Conservation (phyloP, 2,888 invertebrate species). For the Eumerus sabulonum region DNA sequence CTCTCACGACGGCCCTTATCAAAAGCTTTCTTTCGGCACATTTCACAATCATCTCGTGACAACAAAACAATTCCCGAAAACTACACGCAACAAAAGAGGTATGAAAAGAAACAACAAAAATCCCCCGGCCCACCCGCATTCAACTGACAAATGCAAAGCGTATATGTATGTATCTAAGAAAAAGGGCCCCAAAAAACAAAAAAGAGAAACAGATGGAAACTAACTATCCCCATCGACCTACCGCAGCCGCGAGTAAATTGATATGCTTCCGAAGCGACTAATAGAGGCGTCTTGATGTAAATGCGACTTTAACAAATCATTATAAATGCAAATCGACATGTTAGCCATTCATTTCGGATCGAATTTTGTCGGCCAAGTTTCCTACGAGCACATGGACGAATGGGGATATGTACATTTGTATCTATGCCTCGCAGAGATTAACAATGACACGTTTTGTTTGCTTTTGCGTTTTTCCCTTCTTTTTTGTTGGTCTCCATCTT, state of each 20-base stretch:
- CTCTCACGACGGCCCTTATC: too few species aligned
- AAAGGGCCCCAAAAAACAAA: conserved; percentile 47
- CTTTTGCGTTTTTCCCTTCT: conserved; percentile 23
- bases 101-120: too few species aligned
- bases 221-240: conserved; percentile 55
- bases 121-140: conserved; percentile 51
- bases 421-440: conserved; percentile 55
- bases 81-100: too few species aligned
- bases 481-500: conserved; percentile 6
- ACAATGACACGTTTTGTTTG: conserved; percentile 61
- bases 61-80: too few species aligned
- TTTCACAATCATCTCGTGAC: too few species aligned
- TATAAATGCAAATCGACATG: conserved; percentile 68
- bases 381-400: conserved; percentile 11
- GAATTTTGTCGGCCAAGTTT: conserved; percentile 24
- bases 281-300: conserved; percentile 68
- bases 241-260: conserved; percentile 59
- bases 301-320: conserved; percentile 65
- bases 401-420: too few species aligned
- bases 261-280: conserved; percentile 64
- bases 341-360: conserved; percentile 56
- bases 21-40: too few species aligned
- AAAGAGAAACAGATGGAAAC: conserved; percentile 21
- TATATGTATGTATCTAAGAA: conserved; percentile 48
- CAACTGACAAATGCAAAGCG: conserved; percentile 57